These are phyloP conservation scores for Andrena bicolor DNA, from an alignment of 2,888 invertebrate species.

Conservation along the genomic window DNA sequence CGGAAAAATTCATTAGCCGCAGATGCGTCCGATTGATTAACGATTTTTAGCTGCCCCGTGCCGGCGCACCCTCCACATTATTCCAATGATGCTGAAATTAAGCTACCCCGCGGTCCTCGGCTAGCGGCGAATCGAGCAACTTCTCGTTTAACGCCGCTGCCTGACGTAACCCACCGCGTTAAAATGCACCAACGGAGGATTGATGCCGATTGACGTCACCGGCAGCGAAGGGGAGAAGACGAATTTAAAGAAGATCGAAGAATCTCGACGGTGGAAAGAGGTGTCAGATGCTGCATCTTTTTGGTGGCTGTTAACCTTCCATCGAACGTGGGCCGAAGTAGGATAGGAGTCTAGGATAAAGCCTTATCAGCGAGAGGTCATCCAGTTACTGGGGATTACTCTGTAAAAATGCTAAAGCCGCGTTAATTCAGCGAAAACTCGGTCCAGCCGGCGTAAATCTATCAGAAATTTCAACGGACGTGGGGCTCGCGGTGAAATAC, in stretches of 20 bases:
- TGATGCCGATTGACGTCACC: slow-evolving; percentile 23
- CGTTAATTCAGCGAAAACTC: slow-evolving; percentile 30
- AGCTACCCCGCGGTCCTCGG: background rate
- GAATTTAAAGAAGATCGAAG: background rate
- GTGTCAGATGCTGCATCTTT: too few relatives aligned
- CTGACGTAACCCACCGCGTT: slow-evolving; percentile 22
- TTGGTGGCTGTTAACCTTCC: too few relatives aligned
- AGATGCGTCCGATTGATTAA: slow-evolving; percentile 31
- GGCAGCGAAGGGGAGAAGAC: slow-evolving; percentile 1
- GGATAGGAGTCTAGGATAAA: too few relatives aligned
- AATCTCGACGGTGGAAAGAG: background rate
- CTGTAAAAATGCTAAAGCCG: slow-evolving; percentile 25
- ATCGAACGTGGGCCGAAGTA: too few relatives aligned
- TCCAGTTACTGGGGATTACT: background rate
- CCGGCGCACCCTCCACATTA: background rate
- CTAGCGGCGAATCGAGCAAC: background rate
- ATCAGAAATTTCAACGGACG: slow-evolving; percentile 47
- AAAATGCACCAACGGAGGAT: slow-evolving; percentile 20
- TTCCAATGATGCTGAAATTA: background rate
- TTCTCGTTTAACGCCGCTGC: background rate
- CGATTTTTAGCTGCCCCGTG: slow-evolving; percentile 43
- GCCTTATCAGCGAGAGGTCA: too few relatives aligned
- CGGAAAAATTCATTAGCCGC: slow-evolving; percentile 44
- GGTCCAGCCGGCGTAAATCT: slow-evolving; percentile 41
- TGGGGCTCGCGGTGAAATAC: slow-evolving; percentile 38